Conservation (phyloP, 1,140 invertebrate genomes). For the Onthophagus taurus region DNA sequence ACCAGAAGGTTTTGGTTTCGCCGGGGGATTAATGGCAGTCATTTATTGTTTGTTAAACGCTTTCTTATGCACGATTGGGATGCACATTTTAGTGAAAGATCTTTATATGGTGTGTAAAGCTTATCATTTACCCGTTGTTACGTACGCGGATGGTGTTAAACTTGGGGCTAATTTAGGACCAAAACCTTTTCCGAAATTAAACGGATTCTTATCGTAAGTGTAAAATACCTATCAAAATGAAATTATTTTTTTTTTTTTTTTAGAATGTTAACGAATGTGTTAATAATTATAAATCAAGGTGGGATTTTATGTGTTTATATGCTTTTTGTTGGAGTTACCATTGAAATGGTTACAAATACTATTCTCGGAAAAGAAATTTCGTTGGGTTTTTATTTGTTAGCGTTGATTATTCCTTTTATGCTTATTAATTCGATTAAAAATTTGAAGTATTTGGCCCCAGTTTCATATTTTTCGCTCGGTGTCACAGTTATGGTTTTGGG, state of each 20-base stretch:
- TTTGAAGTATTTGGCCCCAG: slow-evolving; percentile 3
- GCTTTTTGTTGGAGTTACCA: slow-evolving; percentile 3
- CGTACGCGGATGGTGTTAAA: neutral
- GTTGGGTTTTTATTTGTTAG: neutral
- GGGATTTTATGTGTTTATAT: slow-evolving; percentile 6
- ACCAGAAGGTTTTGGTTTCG: slow-evolving; percentile 54
- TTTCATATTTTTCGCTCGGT: slow-evolving; percentile 1
- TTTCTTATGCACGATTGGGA: slow-evolving; percentile 52
- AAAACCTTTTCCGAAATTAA: neutral
- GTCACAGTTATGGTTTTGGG: neutral
- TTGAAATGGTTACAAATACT: slow-evolving; percentile 2
- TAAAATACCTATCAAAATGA: neutral
- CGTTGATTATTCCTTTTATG: neutral
- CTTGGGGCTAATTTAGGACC: neutral
- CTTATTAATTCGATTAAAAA: slow-evolving; percentile 3
- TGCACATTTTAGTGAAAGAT: slow-evolving; percentile 42
- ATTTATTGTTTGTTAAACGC: slow-evolving; percentile 47
- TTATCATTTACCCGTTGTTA: neutral
- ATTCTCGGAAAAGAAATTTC: neutral
- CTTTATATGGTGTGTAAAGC: slow-evolving; percentile 4
- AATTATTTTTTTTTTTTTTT: neutral
- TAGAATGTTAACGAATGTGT: neutral
- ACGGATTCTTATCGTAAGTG: too few species aligned
- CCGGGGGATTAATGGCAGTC: slow-evolving; percentile 49
- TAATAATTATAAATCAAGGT: slow-evolving; percentile 4